Conservation (phyloP, 2,113 vertebrate genomes). For the Corythoichthys haematopterus region DNA sequence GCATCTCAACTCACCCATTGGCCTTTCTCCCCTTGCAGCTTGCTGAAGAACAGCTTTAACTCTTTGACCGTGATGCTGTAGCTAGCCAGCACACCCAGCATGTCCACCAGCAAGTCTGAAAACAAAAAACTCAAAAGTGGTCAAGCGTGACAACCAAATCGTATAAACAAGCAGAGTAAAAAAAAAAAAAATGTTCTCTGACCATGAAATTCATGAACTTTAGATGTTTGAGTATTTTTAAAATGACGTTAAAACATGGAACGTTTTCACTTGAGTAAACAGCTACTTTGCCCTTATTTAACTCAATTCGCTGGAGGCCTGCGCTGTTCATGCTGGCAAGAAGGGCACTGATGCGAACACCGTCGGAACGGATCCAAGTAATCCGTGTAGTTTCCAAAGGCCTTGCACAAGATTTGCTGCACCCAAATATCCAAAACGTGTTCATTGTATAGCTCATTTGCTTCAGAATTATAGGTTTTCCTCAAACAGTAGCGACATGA, state of each 20-base stretch:
- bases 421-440: no score
- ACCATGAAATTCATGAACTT: not conserved
- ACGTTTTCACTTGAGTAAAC: conserved; percentile 29
- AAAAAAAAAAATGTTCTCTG: not conserved
- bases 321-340: conserved; percentile 33
- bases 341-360: conserved; percentile 52
- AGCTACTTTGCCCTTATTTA: conserved; percentile 17
- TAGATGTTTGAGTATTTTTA: not conserved
- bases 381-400: conserved; percentile 6
- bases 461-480: no score
- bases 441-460: no score
- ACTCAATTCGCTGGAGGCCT: conserved; percentile 45
- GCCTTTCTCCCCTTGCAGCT: conserved; percentile 89
- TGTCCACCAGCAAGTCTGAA: conserved; percentile 93
- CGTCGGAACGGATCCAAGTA: conserved; percentile 39
- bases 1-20: conserved; percentile 84
- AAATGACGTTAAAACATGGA: not conserved
- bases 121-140: conserved; percentile 7
- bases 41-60: conserved; percentile 96
- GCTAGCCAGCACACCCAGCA: conserved; percentile 92
- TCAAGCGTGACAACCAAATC: not conserved
- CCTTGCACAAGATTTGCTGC: not conserved
- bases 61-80: conserved; percentile 97
- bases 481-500: no score
- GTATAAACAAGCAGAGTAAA: not conserved